Evolutionary conservation across 2,888 invertebrate genomes (phyloP).

Genomic region (Oxystoma pomonae): DNA sequence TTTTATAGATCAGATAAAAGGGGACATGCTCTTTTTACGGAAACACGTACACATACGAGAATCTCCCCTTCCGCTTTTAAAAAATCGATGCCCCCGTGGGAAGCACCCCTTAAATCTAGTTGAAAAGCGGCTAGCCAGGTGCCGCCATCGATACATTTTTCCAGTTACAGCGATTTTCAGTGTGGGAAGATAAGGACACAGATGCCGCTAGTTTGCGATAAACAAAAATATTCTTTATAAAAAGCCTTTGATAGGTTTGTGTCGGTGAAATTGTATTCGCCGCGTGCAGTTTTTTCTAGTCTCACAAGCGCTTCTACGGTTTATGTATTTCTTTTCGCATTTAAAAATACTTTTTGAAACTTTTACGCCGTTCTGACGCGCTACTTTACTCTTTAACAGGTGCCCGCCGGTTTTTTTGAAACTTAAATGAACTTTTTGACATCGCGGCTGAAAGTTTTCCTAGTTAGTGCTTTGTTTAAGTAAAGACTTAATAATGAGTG

Average conservation of each 20-base stretch:
- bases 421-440: not conserved
- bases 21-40: too few relatives aligned
- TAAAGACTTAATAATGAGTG: conserved; percentile 60
- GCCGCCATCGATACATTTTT: not conserved
- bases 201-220: conserved; percentile 18
- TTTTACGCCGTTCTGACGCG: not conserved
- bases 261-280: not conserved
- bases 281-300: not conserved
- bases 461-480: not conserved
- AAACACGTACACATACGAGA: too few relatives aligned
- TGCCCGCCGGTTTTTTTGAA: not conserved
- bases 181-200: conserved; percentile 1
- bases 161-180: not conserved
- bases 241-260: not conserved
- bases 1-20: too few relatives aligned
- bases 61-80: too few relatives aligned
- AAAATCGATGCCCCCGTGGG: not conserved
- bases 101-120: not conserved
- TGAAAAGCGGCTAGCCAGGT: not conserved
- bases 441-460: not conserved
- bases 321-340: not conserved
- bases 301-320: not conserved
- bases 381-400: too few relatives aligned
- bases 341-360: not conserved
- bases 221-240: conserved; percentile 2